Evolutionary conservation across 2,113 vertebrate genomes (phyloP), one percentile per base, ranked within the genome.

Genomic region (Antigone vipio): DNA sequence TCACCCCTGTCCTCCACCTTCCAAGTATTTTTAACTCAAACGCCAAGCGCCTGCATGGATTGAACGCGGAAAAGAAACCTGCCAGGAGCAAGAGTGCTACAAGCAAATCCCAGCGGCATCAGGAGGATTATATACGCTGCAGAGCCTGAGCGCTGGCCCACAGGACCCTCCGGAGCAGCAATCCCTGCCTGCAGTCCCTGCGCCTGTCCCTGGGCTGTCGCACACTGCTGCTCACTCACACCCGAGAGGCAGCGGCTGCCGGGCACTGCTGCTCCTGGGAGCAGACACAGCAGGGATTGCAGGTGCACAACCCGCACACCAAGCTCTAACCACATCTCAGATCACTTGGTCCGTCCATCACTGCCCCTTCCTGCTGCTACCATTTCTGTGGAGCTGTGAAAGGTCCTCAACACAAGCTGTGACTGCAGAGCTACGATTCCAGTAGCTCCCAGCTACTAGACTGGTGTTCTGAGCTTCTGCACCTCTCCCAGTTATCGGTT

Each of bases 291-390:
- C 29, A 30, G 38, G 20, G 29, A 13, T 9, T 11, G 14, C 15
- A 24, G 40, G 15, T 12, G 47, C 29, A 14, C 2, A 3, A 4
- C n/a, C 49, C 2, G 6, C 55, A 6, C 4, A 4, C 45, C 1
- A 1, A 56, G 42, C 30, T 35, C 47, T 19, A 24, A 52, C 44
- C 34, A 34, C 11, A 3, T 8, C 52, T 40, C 12, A 5, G 29
- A 22, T 32, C 4, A 1, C 53, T 55, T 50, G 20, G 49, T 34
- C 44, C 6, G 3, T 59, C 42, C 35, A 11, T 59, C 5, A 1
- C 68, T 67, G 45, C 30, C 9, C 34, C 40, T 18, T 59, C 26
- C n/a, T 29, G 13, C 62, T 12, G 3, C 5, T 45, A 55, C 58
- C 34, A 11, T 35, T 63, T 77, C 40, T 19, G 35, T 14, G 24